A percentile compares a stretch with the other conserved stretches of the same genome.
phyloP scores from a whole-genome alignment of 1,140 invertebrate species.

The Drosophila orosa region DNA sequence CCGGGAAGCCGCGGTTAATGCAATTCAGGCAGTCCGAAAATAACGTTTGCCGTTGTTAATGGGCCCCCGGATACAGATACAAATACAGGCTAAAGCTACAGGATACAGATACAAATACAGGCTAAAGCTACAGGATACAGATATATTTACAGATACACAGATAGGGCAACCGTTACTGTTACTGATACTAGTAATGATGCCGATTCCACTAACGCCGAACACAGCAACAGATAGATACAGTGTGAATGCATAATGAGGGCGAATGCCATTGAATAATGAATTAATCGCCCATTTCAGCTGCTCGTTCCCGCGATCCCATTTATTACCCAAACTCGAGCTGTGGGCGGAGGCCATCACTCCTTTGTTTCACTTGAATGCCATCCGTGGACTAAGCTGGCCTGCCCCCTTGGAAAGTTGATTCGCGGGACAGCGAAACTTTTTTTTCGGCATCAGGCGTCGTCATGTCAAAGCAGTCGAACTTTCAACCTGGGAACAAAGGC shows the following conservation, averaged over 20 bases:
- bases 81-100: not conserved
- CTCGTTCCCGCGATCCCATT: constrained; percentile 42
- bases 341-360: not conserved
- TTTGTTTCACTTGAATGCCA: not conserved
- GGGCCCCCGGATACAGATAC: not conserved
- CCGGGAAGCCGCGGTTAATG: constrained; percentile 30
- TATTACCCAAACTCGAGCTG: not conserved
- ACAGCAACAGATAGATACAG: constrained; percentile 27
- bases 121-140: not conserved
- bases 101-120: not conserved
- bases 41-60: constrained; percentile 11
- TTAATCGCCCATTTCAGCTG: constrained; percentile 48
- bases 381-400: not conserved
- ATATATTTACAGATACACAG: not conserved
- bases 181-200: not conserved
- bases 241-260: constrained; percentile 44
- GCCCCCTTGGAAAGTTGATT: constrained; percentile 15
- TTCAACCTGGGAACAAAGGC: not conserved
- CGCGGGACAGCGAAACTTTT: constrained; percentile 1
- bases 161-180: constrained; percentile 1
- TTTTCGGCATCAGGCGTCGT: not conserved
- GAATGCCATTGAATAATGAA: constrained; percentile 47
- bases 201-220: constrained; percentile 4
- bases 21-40: constrained; percentile 25
- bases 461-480: constrained; percentile 5